Evolutionary conservation across 1,140 invertebrate genomes (phyloP).

Genomic region (Bombus waltoni): DNA sequence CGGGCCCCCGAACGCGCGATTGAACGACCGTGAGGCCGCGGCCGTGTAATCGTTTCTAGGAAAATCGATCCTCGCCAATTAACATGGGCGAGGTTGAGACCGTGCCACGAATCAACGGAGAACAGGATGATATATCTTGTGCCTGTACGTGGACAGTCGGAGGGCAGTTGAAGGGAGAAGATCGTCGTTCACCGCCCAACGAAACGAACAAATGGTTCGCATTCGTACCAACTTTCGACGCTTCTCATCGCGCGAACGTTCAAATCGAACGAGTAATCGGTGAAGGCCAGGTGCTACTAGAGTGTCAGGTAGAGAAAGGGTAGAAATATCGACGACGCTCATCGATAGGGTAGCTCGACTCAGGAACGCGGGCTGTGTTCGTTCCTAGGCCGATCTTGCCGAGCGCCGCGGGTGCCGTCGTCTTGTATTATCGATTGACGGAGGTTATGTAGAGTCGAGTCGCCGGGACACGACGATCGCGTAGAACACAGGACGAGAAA

Average conservation of each 20-base stretch:
- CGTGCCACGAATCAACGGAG: slow-evolving; percentile 1
- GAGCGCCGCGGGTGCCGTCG: slow-evolving; percentile 66
- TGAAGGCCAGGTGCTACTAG: background rate
- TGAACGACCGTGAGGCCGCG: slow-evolving; percentile 43
- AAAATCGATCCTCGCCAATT: slow-evolving; percentile 50
- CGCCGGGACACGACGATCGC: slow-evolving; percentile 51
- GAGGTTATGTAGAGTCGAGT: slow-evolving; percentile 67
- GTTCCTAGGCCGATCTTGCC: slow-evolving; percentile 63
- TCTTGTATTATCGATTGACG: slow-evolving; percentile 71
- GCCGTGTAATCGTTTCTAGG: slow-evolving; percentile 49
- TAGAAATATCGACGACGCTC: slow-evolving; percentile 1
- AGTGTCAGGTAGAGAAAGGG: background rate
- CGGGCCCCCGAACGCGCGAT: slow-evolving; percentile 25
- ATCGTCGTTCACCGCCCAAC: slow-evolving; percentile 16
- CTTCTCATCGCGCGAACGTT: background rate
- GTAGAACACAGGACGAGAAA: slow-evolving; percentile 24
- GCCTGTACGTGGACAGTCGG: background rate
- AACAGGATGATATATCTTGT: slow-evolving; percentile 1
- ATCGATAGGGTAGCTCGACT: slow-evolving; percentile 19
- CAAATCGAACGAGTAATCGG: background rate
- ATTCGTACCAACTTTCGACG: background rate
- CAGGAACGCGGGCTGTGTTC: slow-evolving; percentile 46
- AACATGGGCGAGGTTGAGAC: slow-evolving; percentile 54
- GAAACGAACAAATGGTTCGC: background rate
- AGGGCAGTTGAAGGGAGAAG: background rate